Evolutionary conservation across 2,113 vertebrate genomes (phyloP).

Genomic region (Fulmarus glacialis): DNA sequence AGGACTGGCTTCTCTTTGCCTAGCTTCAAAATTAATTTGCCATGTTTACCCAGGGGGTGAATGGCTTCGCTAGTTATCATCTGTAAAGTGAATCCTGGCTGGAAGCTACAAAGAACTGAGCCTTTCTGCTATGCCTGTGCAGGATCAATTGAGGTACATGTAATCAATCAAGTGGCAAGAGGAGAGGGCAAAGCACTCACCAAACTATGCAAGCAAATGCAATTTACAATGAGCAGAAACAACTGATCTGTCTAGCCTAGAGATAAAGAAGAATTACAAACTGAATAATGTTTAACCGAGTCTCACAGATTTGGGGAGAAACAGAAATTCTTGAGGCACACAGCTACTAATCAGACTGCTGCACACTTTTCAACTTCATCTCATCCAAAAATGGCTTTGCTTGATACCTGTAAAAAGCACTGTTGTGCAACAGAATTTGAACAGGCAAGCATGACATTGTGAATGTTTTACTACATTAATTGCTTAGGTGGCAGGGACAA

Average conservation of each 20-base stretch:
- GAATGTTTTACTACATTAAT: background rate
- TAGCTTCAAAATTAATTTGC: background rate
- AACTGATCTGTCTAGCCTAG: background rate
- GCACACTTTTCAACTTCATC: background rate
- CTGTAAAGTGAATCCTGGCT: background rate
- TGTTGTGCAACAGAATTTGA: background rate
- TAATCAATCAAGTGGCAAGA: background rate
- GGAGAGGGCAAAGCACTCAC: background rate
- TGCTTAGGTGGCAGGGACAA: background rate
- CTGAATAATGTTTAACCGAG: background rate
- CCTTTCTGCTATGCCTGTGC: background rate
- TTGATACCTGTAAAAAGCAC: background rate
- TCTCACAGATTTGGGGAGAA: background rate
- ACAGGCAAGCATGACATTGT: background rate
- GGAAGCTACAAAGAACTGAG: background rate
- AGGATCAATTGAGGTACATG: background rate
- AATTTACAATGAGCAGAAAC: background rate
- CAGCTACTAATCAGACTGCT: background rate
- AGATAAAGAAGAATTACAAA: background rate
- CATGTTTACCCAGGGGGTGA: background rate
- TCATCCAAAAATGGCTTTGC: background rate
- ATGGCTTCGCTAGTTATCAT: background rate
- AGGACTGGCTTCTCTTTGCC: background rate
- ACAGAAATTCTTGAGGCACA: background rate
- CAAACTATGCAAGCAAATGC: background rate